A percentile compares a stretch with the other conserved stretches of the same genome.
These are phyloP conservation scores for Andricus quercusramuli DNA, from an alignment of 2,888 invertebrate species.

Conservation along the genomic window DNA sequence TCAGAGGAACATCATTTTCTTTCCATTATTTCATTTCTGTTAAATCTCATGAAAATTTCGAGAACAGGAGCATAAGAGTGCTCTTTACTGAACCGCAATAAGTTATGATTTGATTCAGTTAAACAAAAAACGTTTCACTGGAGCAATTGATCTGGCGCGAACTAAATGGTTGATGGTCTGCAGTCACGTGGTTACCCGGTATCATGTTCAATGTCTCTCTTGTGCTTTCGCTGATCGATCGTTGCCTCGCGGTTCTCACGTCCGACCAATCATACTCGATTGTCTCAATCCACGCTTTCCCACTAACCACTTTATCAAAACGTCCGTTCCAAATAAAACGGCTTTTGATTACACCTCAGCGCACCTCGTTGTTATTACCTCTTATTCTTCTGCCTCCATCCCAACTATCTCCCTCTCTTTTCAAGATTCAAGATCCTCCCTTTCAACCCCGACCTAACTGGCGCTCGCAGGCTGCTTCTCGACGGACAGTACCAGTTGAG, in stretches of 20 bases:
- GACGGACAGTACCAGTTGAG: constrained; percentile 23
- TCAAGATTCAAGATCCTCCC: background rate
- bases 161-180: constrained; percentile 13
- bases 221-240: constrained; percentile 26
- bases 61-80: background rate
- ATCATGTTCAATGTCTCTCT: constrained; percentile 17
- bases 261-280: constrained; percentile 76
- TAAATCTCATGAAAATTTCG: background rate
- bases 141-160: background rate
- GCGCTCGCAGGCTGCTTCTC: background rate
- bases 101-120: background rate
- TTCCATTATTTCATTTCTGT: background rate
- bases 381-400: constrained; percentile 64
- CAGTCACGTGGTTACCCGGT: constrained; percentile 4
- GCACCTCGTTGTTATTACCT: constrained; percentile 68
- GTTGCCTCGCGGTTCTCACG: constrained; percentile 68
- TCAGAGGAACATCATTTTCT: background rate
- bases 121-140: constrained; percentile 10
- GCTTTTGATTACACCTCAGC: constrained; percentile 72
- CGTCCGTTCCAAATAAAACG: constrained; percentile 73
- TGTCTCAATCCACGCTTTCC: constrained; percentile 75
- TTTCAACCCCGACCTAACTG: constrained; percentile 4
- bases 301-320: constrained; percentile 77
- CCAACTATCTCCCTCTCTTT: constrained; percentile 46
- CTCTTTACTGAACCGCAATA: background rate